A percentile compares a stretch with the other conserved stretches of the same genome.
These are phyloP conservation scores for Phenganax subtilis DNA, from an alignment of 92 coral and sea anemone species.

Conservation along the genomic window DNA sequence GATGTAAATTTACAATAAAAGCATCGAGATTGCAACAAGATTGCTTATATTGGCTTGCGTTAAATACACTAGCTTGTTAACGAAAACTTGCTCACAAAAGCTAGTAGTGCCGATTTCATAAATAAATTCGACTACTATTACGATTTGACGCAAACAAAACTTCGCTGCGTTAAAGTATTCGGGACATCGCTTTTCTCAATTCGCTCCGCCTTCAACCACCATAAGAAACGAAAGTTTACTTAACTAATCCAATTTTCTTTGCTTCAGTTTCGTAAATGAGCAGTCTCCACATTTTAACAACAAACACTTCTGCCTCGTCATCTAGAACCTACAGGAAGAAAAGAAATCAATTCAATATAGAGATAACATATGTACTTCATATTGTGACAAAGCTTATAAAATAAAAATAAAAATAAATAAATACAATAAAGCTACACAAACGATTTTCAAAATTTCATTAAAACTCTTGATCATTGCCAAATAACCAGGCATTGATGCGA, in stretches of 20 bases:
- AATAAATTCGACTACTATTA: no score
- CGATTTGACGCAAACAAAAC: no score
- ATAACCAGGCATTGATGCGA: no score
- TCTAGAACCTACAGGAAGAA: constrained; percentile 68
- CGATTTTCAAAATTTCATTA: not conserved
- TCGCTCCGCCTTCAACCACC: not conserved
- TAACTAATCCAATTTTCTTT: constrained; percentile 99
- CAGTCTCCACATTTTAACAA: constrained; percentile 99
- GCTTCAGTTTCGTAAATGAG: constrained; percentile 99
- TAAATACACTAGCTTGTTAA: not conserved
- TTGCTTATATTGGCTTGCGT: not conserved
- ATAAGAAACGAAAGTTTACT: constrained; percentile 51
- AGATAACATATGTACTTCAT: no score
- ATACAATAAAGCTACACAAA: not conserved
- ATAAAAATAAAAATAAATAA: not conserved
- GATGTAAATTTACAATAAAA: not conserved
- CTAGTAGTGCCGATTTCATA: not conserved
- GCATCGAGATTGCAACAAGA: not conserved
- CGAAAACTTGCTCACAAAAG: not conserved
- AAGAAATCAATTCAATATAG: no score
- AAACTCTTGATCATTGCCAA: no score
- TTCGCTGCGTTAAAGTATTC: no score
- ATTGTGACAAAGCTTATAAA: no score
- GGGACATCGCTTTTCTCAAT: not conserved
- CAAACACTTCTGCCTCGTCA: constrained; percentile 98